phyloP scores from a whole-genome alignment of 2,797 vertebrate genomes.

The Cryptoprocta ferox region DNA sequence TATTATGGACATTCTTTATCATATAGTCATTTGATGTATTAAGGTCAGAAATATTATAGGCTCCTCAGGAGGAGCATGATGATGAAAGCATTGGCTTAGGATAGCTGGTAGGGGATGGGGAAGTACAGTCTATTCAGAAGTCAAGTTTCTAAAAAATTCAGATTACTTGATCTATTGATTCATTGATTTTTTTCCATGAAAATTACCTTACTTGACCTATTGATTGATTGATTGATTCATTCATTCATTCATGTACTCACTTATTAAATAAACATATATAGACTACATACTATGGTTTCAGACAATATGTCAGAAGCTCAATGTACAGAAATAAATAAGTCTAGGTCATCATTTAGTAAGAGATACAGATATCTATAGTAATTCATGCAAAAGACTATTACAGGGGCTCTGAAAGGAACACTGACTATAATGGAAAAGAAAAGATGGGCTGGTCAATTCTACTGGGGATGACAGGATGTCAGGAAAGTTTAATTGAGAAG shows the following conservation, averaged over 20 bases:
- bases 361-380: neutral
- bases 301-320: neutral
- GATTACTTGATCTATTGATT: slow-evolving; percentile 15
- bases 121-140: neutral
- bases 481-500: neutral
- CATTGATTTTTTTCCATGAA: neutral
- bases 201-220: neutral
- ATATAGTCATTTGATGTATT: neutral
- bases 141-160: slow-evolving; percentile 36
- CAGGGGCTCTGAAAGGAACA: neutral
- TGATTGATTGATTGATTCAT: neutral
- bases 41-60: neutral
- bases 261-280: neutral
- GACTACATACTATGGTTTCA: neutral
- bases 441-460: neutral
- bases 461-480: neutral
- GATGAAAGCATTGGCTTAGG: neutral
- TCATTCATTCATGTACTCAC: neutral
- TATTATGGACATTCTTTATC: neutral
- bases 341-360: neutral
- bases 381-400: neutral
- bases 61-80: neutral
- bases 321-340: slow-evolving; percentile 8
- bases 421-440: neutral
- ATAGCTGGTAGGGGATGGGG: neutral